phyloP scores from a whole-genome alignment of 2,113 vertebrate genomes.

The Peucedramus taeniatus region DNA sequence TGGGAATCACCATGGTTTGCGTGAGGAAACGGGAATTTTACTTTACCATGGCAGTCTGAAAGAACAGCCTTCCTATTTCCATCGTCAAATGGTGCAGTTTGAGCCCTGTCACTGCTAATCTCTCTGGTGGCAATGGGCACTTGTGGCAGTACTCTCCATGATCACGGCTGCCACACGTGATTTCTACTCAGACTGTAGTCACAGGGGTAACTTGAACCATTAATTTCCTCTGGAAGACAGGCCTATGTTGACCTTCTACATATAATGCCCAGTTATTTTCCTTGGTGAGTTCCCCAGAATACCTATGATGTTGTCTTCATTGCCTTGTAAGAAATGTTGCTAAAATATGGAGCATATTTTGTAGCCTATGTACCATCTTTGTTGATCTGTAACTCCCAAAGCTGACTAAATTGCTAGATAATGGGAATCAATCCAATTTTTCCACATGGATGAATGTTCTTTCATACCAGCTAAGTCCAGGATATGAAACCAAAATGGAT shows the following conservation, averaged over 20 bases:
- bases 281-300: background rate
- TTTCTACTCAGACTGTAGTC: background rate
- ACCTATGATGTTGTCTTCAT: background rate
- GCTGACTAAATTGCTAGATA: background rate
- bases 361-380: too few relatives aligned
- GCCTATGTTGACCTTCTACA: background rate
- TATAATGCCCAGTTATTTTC: background rate
- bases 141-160: background rate
- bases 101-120: background rate
- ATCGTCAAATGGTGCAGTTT: background rate
- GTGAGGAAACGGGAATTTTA: background rate
- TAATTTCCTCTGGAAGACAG: background rate
- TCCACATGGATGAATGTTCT: background rate
- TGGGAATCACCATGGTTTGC: background rate
- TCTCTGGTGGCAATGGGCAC: background rate
- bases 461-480: background rate
- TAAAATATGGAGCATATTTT: too few relatives aligned
- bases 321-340: background rate
- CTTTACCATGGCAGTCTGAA: background rate
- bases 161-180: background rate
- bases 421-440: background rate
- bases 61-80: background rate
- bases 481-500: background rate
- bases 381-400: background rate
- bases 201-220: background rate